A percentile compares a stretch with the other conserved stretches of the same genome.
phyloP scores from a whole-genome alignment of 2,113 vertebrate genomes.

The Anhinga rufa region DNA sequence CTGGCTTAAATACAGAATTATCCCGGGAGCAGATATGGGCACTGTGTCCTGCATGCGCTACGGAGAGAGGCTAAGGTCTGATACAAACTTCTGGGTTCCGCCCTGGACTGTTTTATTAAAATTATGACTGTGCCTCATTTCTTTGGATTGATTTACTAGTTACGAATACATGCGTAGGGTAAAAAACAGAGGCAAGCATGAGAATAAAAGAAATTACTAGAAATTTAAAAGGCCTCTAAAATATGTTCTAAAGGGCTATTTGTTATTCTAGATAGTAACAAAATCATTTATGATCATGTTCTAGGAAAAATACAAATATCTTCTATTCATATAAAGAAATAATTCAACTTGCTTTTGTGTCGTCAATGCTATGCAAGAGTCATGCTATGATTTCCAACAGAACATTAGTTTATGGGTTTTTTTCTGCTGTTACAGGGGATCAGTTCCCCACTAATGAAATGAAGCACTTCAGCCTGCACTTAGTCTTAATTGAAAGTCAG shows the following conservation, averaged over 20 bases:
- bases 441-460: background rate
- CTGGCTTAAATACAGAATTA: background rate
- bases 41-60: fast-evolving
- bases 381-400: background rate
- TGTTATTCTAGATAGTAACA: background rate
- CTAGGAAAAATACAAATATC: background rate
- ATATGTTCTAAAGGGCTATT: background rate
- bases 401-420: background rate
- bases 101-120: background rate
- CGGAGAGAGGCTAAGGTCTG: background rate
- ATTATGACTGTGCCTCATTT: background rate
- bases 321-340: background rate
- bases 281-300: background rate
- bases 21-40: background rate
- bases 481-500: constrained; percentile 8
- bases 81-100: background rate
- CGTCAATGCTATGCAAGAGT: background rate
- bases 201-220: background rate
- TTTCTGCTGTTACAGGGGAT: background rate
- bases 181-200: background rate
- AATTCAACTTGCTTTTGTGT: background rate
- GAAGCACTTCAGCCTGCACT: background rate
- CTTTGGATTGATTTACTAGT: background rate
- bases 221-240: background rate
- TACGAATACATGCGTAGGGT: background rate